A percentile compares a stretch with the other conserved stretches of the same genome.
Conservation (phyloP, 1,140 invertebrate species). For the Heliconius nattereri region DNA sequence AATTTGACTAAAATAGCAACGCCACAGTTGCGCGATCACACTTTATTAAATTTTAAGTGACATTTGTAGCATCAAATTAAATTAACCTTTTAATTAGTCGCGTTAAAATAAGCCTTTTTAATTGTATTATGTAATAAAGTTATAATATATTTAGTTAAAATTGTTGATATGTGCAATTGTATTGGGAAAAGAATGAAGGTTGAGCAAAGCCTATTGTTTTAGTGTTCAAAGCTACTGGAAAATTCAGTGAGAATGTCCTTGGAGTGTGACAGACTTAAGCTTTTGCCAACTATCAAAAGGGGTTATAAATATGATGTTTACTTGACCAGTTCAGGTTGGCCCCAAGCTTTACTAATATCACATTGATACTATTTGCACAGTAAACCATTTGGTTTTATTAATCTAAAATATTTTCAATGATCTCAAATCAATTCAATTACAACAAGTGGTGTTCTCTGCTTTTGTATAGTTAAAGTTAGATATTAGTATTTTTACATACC, state of each 20-base stretch:
- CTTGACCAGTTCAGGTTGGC: conserved; percentile 91
- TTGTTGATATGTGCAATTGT: background rate
- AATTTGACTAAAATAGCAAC: conserved; percentile 45
- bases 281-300: conserved; percentile 90
- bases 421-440: background rate
- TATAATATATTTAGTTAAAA: background rate
- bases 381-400: background rate
- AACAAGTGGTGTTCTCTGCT: background rate
- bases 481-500: background rate
- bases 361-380: conserved; percentile 7
- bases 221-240: conserved; percentile 87
- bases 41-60: conserved; percentile 18
- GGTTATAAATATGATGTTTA: conserved; percentile 92
- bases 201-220: conserved; percentile 78
- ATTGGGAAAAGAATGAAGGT: conserved; percentile 49
- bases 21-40: conserved; percentile 3
- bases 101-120: background rate
- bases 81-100: background rate
- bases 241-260: conserved; percentile 86
- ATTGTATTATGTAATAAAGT: background rate
- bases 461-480: background rate
- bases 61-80: background rate
- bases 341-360: conserved; percentile 7
- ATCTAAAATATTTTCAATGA: background rate
- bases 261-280: conserved; percentile 88